Base-by-base conservation (phyloP, 2,113 vertebrate species). In the Apodemus sylvaticus region DNA sequence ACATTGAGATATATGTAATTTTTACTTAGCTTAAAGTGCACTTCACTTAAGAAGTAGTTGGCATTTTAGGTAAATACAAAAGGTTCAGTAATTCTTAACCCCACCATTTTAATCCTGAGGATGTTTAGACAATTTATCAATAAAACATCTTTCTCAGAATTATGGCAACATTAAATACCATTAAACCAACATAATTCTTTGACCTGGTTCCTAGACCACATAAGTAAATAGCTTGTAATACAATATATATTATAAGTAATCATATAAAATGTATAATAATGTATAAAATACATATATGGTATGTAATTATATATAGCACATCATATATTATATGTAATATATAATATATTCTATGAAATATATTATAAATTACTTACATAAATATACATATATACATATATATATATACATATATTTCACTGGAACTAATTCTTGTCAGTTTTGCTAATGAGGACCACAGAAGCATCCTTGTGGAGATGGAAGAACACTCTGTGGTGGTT, bases 61-160 rank as follows among this genome's bases (percentile, higher is more conserved):
- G 26, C 24, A 55, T 89, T 76, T 92, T 22, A 66, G 89, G 87
- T 92, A 58, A 51, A 62, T 79, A 58, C 8, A 78, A 78, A 64
- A 71, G 58, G 39, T 76, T 71, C 29, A 36, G 58, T 45, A 95
- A 26, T 39, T 55, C 70, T 87, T 76, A 83, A 90, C 76, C 73
- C 45, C 64, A 58, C 2, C 17, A 12, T 81, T 76, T 79, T 86
- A 34, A 86, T n/a, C 58, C 39, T 4, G 48, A 71, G 55, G 9
- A 62, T 91, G 68, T 89, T 94, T 77, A 76, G n/a, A 51, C 29
- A 66, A 70, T 39, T 92, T 66, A 81, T 76, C 64, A 87, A 78
- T 62, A 71, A 68, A 60, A 9, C 42, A 42, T 70, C 83, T 92
- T 90, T 39, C 34, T 90, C 71, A 73, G 31, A 94, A 90, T 64